Conservation (phyloP, 2,888 invertebrate genomes). For the Caenorhabditis becei region DNA sequence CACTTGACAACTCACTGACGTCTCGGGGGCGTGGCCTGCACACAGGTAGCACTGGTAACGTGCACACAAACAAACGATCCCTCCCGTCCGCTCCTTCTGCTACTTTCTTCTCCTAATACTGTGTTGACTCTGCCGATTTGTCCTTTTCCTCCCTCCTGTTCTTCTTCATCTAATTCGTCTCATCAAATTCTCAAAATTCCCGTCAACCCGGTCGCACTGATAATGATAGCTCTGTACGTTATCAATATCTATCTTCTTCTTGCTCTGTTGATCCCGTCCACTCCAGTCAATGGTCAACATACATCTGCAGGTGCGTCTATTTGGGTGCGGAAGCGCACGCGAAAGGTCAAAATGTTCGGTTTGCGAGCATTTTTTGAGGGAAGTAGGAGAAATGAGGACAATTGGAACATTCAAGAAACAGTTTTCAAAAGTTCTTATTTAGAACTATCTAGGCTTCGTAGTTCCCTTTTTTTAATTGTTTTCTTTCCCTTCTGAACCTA, state of each 20-base stretch:
- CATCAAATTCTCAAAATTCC: constrained; percentile 9
- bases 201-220: neutral
- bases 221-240: neutral
- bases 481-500: no score
- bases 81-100: constrained; percentile 1
- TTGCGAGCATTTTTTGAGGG: no score
- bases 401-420: no score
- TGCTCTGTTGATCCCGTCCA: neutral
- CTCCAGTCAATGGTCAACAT: constrained; percentile 3
- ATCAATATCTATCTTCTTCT: neutral
- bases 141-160: constrained; percentile 10
- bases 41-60: constrained; percentile 22
- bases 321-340: neutral
- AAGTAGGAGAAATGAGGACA: no score
- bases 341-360: no score
- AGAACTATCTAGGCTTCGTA: no score
- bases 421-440: no score
- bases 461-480: no score
- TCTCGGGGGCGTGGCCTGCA: constrained; percentile 21
- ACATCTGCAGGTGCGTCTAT: neutral
- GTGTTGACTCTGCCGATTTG: constrained; percentile 55
- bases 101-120: constrained; percentile 31
- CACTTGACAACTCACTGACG: constrained; percentile 11
- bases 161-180: neutral
- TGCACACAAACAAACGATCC: constrained; percentile 51